phyloP scores from a whole-genome alignment of 35 echinoderm and acorn worm genomes.

The Lytechinus variegatus region DNA sequence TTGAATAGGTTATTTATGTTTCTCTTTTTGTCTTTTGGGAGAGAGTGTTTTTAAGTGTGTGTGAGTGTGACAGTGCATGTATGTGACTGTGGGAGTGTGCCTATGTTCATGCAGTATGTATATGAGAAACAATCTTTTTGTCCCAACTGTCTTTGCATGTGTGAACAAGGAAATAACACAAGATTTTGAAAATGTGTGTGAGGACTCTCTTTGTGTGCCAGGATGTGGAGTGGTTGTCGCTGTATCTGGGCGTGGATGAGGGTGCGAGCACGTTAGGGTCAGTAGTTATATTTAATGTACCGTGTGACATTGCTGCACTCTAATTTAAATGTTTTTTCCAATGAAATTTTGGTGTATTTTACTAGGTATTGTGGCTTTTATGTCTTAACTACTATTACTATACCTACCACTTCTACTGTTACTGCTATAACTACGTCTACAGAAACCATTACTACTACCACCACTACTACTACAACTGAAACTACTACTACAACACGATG shows the following conservation, averaged over 20 bases:
- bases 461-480: slow-evolving; percentile 23
- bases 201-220: slow-evolving; percentile 40
- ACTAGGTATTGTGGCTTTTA: slow-evolving; percentile 58
- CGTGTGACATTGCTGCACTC: slow-evolving; percentile 56
- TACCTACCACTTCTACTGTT: slow-evolving; percentile 35
- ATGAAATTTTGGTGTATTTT: slow-evolving; percentile 59
- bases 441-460: slow-evolving; percentile 15
- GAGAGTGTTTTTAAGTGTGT: slow-evolving; percentile 40
- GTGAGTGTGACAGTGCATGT: slow-evolving; percentile 5
- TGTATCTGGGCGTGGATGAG: slow-evolving; percentile 33
- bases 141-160: slow-evolving; percentile 48
- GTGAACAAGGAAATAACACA: slow-evolving; percentile 56
- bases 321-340: slow-evolving; percentile 59
- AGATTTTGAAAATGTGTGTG: slow-evolving; percentile 54
- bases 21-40: slow-evolving; percentile 43
- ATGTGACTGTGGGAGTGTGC: slow-evolving; percentile 29
- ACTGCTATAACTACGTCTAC: slow-evolving; percentile 40
- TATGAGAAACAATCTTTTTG: slow-evolving; percentile 37
- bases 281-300: slow-evolving; percentile 58
- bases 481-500: slow-evolving; percentile 49
- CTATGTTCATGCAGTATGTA: slow-evolving; percentile 32
- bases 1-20: slow-evolving; percentile 48
- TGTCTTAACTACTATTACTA: slow-evolving; percentile 57
- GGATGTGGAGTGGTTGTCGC: slow-evolving; percentile 41
- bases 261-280: slow-evolving; percentile 51